Percentiles rank a stretch among this genome's conserved stretches.
phyloP scores from a whole-genome alignment of 2,113 vertebrate species.

The Chaenogobius annularis region DNA sequence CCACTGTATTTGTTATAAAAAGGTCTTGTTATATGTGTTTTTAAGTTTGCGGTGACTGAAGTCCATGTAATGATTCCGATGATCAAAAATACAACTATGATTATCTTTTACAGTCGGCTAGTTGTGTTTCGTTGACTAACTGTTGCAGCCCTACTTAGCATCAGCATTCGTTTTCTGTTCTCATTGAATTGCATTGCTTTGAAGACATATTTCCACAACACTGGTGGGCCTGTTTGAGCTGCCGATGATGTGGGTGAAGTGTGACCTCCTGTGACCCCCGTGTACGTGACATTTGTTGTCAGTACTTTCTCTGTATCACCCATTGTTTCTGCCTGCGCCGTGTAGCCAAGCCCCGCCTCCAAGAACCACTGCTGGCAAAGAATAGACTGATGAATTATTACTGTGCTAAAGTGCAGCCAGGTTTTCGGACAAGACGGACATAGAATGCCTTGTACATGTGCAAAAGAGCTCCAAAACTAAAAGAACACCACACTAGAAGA shows the following conservation, averaged over 20 bases:
- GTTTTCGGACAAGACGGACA: neutral
- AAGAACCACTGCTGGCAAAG: neutral
- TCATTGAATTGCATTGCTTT: neutral
- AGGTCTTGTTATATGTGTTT: too few species aligned
- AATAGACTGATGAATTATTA: slow-evolving; percentile 19
- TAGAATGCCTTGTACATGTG: neutral
- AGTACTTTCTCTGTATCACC: neutral
- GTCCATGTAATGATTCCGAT: too few species aligned
- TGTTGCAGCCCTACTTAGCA: too few species aligned
- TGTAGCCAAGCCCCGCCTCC: slow-evolving; percentile 17
- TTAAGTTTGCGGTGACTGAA: too few species aligned
- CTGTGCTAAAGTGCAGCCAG: slow-evolving; percentile 15
- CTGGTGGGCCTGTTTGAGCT: neutral
- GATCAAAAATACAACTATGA: too few species aligned
- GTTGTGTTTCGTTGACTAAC: too few species aligned
- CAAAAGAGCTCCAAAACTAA: too few species aligned
- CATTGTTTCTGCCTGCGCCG: slow-evolving; percentile 1
- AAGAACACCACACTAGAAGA: too few species aligned
- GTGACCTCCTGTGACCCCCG: neutral
- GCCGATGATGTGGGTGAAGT: neutral
- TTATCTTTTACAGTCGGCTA: too few species aligned
- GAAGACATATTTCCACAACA: slow-evolving; percentile 57
- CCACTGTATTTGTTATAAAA: too few species aligned
- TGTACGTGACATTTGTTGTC: slow-evolving; percentile 6
- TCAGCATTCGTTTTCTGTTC: too few species aligned